Evolutionary conservation across 2,888 invertebrate species (phyloP).

Genomic region (Dyspetes luteomarginatus): DNA sequence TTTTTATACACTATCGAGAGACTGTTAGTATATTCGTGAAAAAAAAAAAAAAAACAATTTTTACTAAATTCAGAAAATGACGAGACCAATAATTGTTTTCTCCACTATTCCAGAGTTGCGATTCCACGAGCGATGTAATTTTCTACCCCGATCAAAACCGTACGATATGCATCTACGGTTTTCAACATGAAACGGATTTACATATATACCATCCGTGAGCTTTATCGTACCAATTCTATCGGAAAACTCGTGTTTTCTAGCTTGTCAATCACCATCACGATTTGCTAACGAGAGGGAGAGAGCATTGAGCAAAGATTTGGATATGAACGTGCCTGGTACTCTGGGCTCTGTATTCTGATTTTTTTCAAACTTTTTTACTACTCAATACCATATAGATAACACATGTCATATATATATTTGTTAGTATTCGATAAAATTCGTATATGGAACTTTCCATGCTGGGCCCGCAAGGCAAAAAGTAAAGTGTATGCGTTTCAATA

Average conservation of each 20-base stretch:
- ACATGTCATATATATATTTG: neutral
- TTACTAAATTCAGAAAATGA: too few relatives aligned
- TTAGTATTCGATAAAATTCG: neutral
- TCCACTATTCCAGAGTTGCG: too few relatives aligned
- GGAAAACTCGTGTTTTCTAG: constrained; percentile 29
- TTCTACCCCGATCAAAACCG: too few relatives aligned
- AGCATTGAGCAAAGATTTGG: constrained; percentile 27
- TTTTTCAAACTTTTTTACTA: neutral
- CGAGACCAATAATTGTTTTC: too few relatives aligned
- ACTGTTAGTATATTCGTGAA: too few relatives aligned
- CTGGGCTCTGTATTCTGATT: neutral
- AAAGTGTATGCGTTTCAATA: too few relatives aligned
- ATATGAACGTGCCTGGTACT: neutral
- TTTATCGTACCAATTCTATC: neutral
- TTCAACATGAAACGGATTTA: too few relatives aligned
- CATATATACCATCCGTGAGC: neutral
- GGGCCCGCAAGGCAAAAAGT: too few relatives aligned
- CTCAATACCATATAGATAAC: constrained; percentile 3
- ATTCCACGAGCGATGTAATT: too few relatives aligned
- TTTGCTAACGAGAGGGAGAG: constrained; percentile 7
- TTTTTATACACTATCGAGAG: neutral
- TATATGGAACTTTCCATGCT: too few relatives aligned
- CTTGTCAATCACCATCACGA: constrained; percentile 52
- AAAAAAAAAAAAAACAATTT: too few relatives aligned
- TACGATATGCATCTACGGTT: too few relatives aligned